Evolutionary conservation across 23 tunicate species (phyloP).

Genomic region (Clavelina lepadiformis): DNA sequence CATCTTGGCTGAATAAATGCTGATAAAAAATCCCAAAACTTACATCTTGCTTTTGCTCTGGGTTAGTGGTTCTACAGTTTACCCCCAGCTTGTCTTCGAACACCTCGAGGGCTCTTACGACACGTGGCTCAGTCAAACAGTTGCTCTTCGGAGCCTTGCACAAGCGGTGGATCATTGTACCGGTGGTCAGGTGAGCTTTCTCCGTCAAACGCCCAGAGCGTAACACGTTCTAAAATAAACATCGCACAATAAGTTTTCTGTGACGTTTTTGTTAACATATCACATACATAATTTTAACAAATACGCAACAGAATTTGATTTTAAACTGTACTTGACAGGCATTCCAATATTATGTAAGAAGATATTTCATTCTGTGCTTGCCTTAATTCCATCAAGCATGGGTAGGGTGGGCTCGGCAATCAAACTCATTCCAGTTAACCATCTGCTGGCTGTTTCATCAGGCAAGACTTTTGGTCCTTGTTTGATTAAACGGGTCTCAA

Average conservation of each 20-base stretch:
- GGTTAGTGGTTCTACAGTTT: constrained; percentile 64
- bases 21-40: background rate
- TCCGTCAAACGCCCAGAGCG: constrained; percentile 29
- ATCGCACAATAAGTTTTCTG: no score
- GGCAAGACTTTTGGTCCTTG: constrained; percentile 31
- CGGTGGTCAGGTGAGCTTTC: constrained; percentile 52
- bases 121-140: constrained; percentile 48
- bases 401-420: constrained; percentile 64
- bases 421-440: constrained; percentile 80
- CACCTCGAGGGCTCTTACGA: constrained; percentile 27
- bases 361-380: constrained; percentile 11
- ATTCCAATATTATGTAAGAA: background rate
- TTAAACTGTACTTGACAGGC: background rate
- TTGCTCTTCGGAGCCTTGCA: constrained; percentile 23
- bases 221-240: no score
- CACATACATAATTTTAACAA: background rate
- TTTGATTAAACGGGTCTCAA: constrained; percentile 40
- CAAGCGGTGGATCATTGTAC: constrained; percentile 68
- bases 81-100: constrained; percentile 65
- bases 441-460: constrained; percentile 43
- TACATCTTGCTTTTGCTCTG: constrained; percentile 58
- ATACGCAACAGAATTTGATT: background rate
- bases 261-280: background rate
- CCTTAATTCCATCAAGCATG: constrained; percentile 53
- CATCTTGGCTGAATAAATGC: background rate